phyloP scores from a whole-genome alignment of 2,797 vertebrate genomes.

The Sebastes jordani region DNA sequence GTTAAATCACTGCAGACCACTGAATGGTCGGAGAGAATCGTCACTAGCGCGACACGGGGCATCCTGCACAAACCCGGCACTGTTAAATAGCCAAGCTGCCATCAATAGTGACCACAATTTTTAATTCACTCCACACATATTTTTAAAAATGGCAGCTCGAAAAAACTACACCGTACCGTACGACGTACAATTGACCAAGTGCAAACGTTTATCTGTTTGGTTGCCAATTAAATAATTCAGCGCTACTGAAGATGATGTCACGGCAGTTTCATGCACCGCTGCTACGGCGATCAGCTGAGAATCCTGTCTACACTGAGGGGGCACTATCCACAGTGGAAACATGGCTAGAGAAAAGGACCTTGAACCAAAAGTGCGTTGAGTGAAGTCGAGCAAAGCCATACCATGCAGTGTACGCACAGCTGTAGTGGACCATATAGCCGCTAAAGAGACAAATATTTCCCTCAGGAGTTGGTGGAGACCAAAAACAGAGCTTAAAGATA shows the following conservation, averaged over 20 bases:
- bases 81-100: too few relatives aligned
- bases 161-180: fast-evolving
- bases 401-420: neutral
- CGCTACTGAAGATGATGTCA: neutral
- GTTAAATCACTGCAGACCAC: too few relatives aligned
- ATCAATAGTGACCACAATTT: too few relatives aligned
- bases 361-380: neutral
- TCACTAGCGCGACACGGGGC: too few relatives aligned
- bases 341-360: too few relatives aligned
- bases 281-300: neutral
- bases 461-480: neutral
- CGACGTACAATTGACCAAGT: too few relatives aligned
- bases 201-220: too few relatives aligned
- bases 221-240: too few relatives aligned
- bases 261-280: neutral
- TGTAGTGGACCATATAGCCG: neutral
- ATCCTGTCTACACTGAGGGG: neutral
- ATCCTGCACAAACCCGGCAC: too few relatives aligned
- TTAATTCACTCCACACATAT: too few relatives aligned
- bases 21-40: too few relatives aligned
- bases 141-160: too few relatives aligned
- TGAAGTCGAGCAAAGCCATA: neutral
- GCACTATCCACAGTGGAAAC: neutral
- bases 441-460: neutral
- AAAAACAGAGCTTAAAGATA: neutral